Evolutionary conservation across 2,888 invertebrate species (phyloP).

Genomic region (Mesorhabditis sp.): DNA sequence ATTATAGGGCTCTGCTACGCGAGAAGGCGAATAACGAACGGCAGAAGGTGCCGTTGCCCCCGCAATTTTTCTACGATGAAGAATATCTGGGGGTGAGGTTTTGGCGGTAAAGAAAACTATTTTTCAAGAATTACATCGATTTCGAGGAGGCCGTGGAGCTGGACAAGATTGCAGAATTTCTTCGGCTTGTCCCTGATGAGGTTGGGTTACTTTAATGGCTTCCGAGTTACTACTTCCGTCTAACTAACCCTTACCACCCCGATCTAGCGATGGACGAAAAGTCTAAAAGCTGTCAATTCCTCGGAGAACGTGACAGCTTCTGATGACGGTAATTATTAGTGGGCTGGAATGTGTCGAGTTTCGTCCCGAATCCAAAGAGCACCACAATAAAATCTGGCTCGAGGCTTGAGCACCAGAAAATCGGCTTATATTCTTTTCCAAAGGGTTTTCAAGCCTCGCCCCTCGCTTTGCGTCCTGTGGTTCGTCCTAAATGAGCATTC

Average conservation of each 20-base stretch:
- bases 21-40: slow-evolving; percentile 66
- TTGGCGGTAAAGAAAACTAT: too few species aligned
- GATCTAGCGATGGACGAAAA: neutral
- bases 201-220: neutral
- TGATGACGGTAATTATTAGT: neutral
- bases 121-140: slow-evolving; percentile 39
- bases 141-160: slow-evolving; percentile 45
- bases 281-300: neutral
- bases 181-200: slow-evolving; percentile 35
- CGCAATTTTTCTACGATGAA: slow-evolving; percentile 88
- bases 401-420: too few species aligned
- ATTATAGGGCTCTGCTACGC: slow-evolving; percentile 78
- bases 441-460: too few species aligned
- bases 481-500: too few species aligned
- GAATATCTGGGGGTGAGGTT: slow-evolving; percentile 80
- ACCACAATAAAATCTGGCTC: too few species aligned
- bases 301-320: neutral
- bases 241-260: neutral
- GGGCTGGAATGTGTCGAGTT: too few species aligned
- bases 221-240: neutral
- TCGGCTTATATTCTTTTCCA: too few species aligned
- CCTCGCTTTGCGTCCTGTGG: too few species aligned
- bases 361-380: too few species aligned
- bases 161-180: slow-evolving; percentile 38
- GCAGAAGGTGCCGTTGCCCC: slow-evolving; percentile 68